These are phyloP conservation scores for Harpagifer antarcticus DNA, from an alignment of 2,797 vertebrate species.

Conservation along the genomic window DNA sequence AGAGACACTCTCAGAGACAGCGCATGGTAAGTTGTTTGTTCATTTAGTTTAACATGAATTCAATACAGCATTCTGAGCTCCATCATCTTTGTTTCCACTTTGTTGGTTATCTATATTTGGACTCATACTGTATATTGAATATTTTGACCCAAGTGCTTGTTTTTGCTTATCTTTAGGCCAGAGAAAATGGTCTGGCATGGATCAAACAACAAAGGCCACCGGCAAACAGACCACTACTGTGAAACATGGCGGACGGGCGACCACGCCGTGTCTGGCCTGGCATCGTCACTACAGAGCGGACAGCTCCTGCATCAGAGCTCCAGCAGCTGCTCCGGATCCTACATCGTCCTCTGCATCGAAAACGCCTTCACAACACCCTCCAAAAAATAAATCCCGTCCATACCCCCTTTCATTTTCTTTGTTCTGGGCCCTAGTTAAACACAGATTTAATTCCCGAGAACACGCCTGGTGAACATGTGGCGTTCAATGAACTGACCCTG, in stretches of 20 bases:
- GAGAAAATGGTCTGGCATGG: constrained; percentile 97
- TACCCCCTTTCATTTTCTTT: neutral
- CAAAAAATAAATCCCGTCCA: constrained; percentile 85
- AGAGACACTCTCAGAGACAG: constrained; percentile 92
- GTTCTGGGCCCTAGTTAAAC: constrained; percentile 55
- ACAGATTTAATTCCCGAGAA: constrained; percentile 46
- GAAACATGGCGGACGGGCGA: constrained; percentile 94
- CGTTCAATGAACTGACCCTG: constrained; percentile 74
- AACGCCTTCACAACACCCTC: constrained; percentile 91
- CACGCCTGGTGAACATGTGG: constrained; percentile 49
- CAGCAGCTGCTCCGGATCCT: constrained; percentile 88
- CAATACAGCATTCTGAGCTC: neutral
- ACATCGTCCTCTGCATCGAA: constrained; percentile 94
- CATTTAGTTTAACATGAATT: neutral
- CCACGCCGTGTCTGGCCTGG: constrained; percentile 83
- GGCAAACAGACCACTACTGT: constrained; percentile 94
- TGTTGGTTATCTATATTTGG: neutral
- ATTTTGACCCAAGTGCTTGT: constrained; percentile 21
- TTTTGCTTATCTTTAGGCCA: constrained; percentile 83
- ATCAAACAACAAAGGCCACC: constrained; percentile 90
- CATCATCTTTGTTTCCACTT: neutral
- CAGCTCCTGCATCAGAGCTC: constrained; percentile 90
- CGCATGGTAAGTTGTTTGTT: constrained; percentile 86
- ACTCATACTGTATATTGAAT: neutral
- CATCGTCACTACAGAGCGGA: constrained; percentile 87